These are phyloP conservation scores for Eristalis arbustorum DNA, from an alignment of 2,888 invertebrate species.

Conservation along the genomic window DNA sequence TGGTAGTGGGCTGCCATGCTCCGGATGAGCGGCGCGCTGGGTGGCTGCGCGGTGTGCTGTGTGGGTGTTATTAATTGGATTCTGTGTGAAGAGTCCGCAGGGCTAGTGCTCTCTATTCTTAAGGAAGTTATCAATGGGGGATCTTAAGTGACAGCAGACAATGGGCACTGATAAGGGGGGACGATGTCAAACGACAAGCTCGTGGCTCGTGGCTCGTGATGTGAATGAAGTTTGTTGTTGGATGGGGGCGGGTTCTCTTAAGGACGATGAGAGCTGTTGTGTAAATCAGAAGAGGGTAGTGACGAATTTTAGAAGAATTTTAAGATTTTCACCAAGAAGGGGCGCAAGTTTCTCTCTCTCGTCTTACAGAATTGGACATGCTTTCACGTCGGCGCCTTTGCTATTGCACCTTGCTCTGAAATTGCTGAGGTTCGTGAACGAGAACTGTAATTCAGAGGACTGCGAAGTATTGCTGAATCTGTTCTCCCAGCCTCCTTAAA, in stretches of 20 bases:
- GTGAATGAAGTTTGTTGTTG: not conserved
- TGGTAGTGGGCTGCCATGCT: not conserved
- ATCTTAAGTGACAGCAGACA: not conserved
- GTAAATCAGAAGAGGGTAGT: not conserved
- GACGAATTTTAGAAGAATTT: too few relatives aligned
- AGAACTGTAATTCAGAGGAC: too few relatives aligned
- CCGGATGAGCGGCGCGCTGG: not conserved
- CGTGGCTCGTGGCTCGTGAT: not conserved
- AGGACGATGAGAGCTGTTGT: not conserved
- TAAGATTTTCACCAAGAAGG: not conserved
- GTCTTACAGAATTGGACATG: too few relatives aligned
- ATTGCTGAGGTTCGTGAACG: too few relatives aligned
- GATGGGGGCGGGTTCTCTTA: not conserved
- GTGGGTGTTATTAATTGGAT: conserved; percentile 19
- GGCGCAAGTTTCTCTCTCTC: too few relatives aligned
- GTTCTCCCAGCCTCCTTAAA: too few relatives aligned
- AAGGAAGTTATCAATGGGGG: not conserved
- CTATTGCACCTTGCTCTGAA: too few relatives aligned
- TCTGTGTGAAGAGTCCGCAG: not conserved
- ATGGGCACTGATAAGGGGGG: not conserved
- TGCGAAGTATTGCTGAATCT: too few relatives aligned
- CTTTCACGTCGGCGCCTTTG: too few relatives aligned
- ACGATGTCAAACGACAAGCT: not conserved
- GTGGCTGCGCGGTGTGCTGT: not conserved
- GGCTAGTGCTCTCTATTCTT: not conserved